Conservation (phyloP, 2,797 vertebrate genomes). For the Chaenodraco wilsoni region DNA sequence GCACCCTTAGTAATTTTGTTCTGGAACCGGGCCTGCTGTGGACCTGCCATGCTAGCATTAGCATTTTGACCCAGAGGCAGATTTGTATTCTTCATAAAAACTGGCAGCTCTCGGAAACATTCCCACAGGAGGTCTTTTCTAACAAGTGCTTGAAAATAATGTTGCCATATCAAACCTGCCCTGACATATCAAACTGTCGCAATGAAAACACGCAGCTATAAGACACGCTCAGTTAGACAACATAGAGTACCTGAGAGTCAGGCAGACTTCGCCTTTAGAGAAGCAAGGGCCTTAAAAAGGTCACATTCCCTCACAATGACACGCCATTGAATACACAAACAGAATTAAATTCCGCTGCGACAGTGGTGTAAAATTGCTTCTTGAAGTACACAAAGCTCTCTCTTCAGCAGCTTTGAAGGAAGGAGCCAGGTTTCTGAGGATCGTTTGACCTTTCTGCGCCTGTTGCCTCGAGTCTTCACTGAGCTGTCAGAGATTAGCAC, state of each 20-base stretch:
- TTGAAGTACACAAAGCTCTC: neutral
- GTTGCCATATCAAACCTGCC: constrained; percentile 15
- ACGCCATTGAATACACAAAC: constrained; percentile 16
- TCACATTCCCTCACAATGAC: constrained; percentile 19
- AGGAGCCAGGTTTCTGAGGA: constrained; percentile 15
- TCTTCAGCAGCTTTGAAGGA: constrained; percentile 6
- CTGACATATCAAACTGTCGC: constrained; percentile 26
- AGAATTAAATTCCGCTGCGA: constrained; percentile 54
- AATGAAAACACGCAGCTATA: constrained; percentile 1
- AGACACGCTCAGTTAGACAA: constrained; percentile 16
- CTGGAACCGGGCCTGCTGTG: neutral
- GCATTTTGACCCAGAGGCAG: neutral
- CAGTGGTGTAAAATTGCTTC: constrained; percentile 31
- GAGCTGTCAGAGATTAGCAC: constrained; percentile 63
- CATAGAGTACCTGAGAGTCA: too few species aligned
- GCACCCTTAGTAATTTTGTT: too few species aligned
- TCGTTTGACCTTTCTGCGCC: constrained; percentile 45
- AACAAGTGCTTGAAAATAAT: constrained; percentile 4
- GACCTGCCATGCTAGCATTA: neutral
- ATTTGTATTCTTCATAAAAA: neutral
- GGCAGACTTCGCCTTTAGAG: too few species aligned
- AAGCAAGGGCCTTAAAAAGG: constrained; percentile 19
- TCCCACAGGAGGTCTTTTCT: too few species aligned
- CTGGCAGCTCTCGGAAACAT: neutral
- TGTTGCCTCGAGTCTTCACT: constrained; percentile 46